phyloP scores from a whole-genome alignment of 2,888 invertebrate genomes.

The Heliconius hortense region DNA sequence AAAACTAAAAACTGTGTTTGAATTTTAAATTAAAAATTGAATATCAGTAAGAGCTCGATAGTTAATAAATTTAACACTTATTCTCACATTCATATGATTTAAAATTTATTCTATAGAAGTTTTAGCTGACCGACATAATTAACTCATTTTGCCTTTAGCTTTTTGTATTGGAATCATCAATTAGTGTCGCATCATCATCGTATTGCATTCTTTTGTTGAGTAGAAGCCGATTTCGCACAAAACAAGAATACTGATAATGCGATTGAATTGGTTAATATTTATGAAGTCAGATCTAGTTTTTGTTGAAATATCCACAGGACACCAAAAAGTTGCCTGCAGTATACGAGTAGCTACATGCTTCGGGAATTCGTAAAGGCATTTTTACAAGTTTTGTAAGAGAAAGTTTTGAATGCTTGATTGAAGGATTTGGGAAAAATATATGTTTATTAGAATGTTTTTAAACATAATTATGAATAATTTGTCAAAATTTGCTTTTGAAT shows the following conservation, averaged over 20 bases:
- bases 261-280: constrained; percentile 67
- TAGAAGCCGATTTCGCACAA: constrained; percentile 53
- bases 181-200: constrained; percentile 54
- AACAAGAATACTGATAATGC: constrained; percentile 58
- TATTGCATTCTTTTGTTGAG: constrained; percentile 60
- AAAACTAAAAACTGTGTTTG: neutral
- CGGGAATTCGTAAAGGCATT: constrained; percentile 35
- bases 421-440: neutral
- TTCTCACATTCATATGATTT: neutral
- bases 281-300: constrained; percentile 47
- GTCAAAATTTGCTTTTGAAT: neutral
- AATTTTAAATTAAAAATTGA: neutral
- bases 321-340: constrained; percentile 39
- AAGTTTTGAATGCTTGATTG: neutral
- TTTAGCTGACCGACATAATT: constrained; percentile 38
- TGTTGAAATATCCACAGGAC: constrained; percentile 39
- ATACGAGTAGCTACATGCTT: constrained; percentile 22
- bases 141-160: constrained; percentile 43
- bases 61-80: constrained; percentile 3
- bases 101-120: constrained; percentile 26
- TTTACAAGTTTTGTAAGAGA: constrained; percentile 30
- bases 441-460: neutral
- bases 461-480: neutral
- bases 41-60: neutral
- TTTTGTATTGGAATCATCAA: constrained; percentile 50